Conservation (phyloP, 2,113 vertebrate species). For the Phrynosoma blainvillii region DNA sequence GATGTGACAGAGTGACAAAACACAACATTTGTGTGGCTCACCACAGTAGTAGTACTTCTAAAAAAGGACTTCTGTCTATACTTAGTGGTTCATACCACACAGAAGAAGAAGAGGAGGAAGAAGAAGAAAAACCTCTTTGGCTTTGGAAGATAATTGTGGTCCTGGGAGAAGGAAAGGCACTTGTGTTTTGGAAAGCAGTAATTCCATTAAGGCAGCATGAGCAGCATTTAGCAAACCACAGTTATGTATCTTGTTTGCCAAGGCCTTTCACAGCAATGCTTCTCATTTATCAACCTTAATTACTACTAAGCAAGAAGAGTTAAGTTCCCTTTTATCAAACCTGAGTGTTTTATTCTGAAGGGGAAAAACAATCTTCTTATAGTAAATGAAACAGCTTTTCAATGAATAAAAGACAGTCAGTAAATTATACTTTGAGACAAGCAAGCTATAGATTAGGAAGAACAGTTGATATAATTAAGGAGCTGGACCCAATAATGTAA, state of each 20-base stretch:
- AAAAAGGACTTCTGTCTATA: no score
- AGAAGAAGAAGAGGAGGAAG: not conserved
- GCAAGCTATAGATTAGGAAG: no score
- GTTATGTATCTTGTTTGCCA: conserved; percentile 1
- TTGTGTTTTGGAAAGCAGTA: not conserved
- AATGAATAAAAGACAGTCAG: no score
- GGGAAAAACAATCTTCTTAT: not conserved
- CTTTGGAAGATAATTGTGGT: conserved; percentile 8
- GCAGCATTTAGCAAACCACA: conserved; percentile 28
- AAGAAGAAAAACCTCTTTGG: not conserved
- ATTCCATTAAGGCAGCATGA: conserved; percentile 22
- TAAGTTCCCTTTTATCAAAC: conserved; percentile 2
- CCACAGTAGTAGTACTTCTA: conserved; percentile 23
- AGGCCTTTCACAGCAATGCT: not conserved
- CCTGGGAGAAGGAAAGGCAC: not conserved
- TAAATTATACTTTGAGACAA: not conserved
- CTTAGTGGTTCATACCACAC: no score
- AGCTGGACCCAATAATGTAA: not conserved
- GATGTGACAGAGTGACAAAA: no score
- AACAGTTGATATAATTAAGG: not conserved
- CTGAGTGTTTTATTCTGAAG: not conserved
- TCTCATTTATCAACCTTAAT: conserved; percentile 15
- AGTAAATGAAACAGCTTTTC: not conserved
- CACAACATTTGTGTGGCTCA: not conserved
- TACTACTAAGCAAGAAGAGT: conserved; percentile 5